Conservation (phyloP, 2,888 invertebrate genomes). For the Catocala nupta region DNA sequence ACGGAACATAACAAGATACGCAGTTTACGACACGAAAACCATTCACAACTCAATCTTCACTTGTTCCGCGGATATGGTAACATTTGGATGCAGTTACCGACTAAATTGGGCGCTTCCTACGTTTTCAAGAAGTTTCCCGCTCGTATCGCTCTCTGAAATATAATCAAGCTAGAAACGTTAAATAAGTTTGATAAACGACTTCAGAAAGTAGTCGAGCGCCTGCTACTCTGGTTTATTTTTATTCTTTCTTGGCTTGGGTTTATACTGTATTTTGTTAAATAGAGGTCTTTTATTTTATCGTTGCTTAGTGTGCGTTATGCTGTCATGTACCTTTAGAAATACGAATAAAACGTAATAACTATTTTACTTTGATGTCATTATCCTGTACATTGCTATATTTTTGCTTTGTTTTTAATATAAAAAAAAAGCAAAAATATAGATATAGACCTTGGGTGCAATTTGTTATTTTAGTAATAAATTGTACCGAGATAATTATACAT, state of each 20-base stretch:
- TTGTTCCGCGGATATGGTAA: constrained; percentile 79
- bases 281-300: constrained; percentile 32
- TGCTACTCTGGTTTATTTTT: constrained; percentile 51
- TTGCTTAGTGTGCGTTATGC: constrained; percentile 19
- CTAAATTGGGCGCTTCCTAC: constrained; percentile 79
- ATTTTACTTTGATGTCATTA: background rate
- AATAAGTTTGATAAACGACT: constrained; percentile 56
- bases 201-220: constrained; percentile 50
- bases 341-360: background rate
- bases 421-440: too few species aligned
- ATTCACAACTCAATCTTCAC: constrained; percentile 82
- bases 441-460: too few species aligned
- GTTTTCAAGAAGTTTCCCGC: constrained; percentile 65
- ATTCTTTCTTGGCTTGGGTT: constrained; percentile 37
- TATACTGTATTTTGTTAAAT: constrained; percentile 43
- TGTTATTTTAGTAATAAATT: too few species aligned
- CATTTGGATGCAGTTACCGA: constrained; percentile 82
- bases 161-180: constrained; percentile 64
- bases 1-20: constrained; percentile 73
- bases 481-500: too few species aligned
- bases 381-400: background rate
- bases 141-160: constrained; percentile 54
- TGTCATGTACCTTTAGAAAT: background rate
- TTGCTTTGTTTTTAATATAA: background rate
- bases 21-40: constrained; percentile 76